Conservation (phyloP, 2,797 vertebrate genomes). For the Loriculus beryllinus region DNA sequence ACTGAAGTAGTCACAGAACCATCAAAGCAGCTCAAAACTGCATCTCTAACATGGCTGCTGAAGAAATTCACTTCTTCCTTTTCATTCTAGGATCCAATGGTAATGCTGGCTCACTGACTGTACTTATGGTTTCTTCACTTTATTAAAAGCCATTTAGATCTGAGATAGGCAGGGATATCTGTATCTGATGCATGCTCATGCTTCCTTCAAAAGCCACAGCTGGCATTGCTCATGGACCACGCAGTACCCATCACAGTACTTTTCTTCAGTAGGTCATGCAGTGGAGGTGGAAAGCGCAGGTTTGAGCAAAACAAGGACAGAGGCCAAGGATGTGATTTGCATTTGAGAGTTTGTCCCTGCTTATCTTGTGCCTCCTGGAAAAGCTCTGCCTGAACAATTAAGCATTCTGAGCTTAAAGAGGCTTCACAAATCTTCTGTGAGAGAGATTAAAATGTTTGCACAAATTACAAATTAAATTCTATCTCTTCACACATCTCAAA, state of each 20-base stretch:
- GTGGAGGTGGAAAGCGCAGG: background rate
- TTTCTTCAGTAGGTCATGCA: background rate
- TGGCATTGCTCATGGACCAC: background rate
- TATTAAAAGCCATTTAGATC: background rate
- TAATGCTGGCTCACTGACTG: background rate
- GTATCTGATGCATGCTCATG: background rate
- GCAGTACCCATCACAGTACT: background rate
- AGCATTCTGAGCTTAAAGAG: background rate
- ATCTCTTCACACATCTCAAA: constrained; percentile 12
- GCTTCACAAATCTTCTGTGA: background rate
- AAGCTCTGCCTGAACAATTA: background rate
- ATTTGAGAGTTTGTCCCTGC: background rate
- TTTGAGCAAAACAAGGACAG: background rate
- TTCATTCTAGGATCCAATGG: background rate
- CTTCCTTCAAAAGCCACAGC: background rate
- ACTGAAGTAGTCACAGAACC: constrained; percentile 37
- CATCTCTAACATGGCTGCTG: background rate
- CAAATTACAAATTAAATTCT: background rate
- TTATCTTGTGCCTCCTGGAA: background rate
- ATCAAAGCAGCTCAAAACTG: background rate
- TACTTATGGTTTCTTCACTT: background rate
- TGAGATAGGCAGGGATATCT: background rate
- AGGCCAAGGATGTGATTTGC: background rate
- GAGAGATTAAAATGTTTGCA: constrained; percentile 3
- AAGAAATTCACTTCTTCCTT: background rate